These are phyloP conservation scores for Aphidius gifuensis DNA, from an alignment of 1,140 invertebrate genomes.

Conservation along the genomic window DNA sequence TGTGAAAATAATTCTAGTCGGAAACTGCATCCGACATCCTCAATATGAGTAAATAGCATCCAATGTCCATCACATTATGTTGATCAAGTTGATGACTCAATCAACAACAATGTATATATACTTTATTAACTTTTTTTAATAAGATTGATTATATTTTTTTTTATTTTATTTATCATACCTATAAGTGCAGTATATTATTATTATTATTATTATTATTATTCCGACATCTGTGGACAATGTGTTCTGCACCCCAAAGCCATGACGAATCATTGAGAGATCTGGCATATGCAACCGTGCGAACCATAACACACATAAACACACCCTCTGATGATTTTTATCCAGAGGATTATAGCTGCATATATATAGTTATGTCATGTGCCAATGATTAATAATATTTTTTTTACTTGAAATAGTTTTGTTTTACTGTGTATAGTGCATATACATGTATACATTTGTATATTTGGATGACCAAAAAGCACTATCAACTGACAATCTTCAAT, in stretches of 20 bases:
- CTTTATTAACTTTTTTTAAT: not conserved
- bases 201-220: not conserved
- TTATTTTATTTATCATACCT: constrained; percentile 3
- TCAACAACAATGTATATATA: constrained; percentile 2
- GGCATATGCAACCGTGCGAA: constrained; percentile 44
- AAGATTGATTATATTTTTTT: too few species aligned
- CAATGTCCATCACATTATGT: not conserved
- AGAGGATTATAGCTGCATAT: not conserved
- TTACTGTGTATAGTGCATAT: too few species aligned
- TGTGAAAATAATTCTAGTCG: not conserved
- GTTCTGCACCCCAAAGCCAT: constrained; percentile 26
- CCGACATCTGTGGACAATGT: too few species aligned
- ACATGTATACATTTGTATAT: too few species aligned
- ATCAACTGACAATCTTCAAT: not conserved
- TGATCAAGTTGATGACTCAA: constrained; percentile 31
- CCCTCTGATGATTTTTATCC: constrained; percentile 1
- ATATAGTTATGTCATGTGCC: too few species aligned
- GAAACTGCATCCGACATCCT: constrained; percentile 12
- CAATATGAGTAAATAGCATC: constrained; percentile 1
- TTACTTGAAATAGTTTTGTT: too few species aligned
- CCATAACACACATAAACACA: constrained; percentile 30
- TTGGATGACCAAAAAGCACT: too few species aligned
- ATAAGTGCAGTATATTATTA: not conserved
- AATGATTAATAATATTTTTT: too few species aligned
- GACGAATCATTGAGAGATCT: constrained; percentile 46